These are phyloP conservation scores for Sebastes umbrosus DNA, from an alignment of 2,797 vertebrate genomes.

Conservation along the genomic window DNA sequence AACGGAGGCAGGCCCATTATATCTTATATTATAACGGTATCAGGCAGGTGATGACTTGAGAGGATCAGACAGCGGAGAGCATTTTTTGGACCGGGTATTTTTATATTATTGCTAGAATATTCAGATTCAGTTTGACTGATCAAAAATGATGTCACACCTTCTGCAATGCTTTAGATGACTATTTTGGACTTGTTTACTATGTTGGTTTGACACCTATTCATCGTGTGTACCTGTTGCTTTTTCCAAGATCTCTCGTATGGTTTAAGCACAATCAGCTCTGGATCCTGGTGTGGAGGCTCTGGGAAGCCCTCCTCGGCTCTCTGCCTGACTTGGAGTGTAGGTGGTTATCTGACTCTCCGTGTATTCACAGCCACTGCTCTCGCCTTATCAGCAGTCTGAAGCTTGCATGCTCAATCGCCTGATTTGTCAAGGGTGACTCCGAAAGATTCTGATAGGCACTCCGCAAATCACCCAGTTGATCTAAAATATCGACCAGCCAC, in stretches of 20 bases:
- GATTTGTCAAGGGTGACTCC: constrained; percentile 86
- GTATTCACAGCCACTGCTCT: constrained; percentile 72
- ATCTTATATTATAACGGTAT: constrained; percentile 5
- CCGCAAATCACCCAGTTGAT: constrained; percentile 86
- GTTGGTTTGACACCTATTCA: constrained; percentile 22
- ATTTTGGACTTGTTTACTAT: neutral
- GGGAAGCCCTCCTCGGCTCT: constrained; percentile 41
- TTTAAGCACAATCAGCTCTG: constrained; percentile 35
- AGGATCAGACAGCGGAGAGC: constrained; percentile 1
- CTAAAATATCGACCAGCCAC: constrained; percentile 86
- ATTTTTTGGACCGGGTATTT: neutral
- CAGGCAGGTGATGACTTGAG: constrained; percentile 23
- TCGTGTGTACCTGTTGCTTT: neutral
- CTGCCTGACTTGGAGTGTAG: constrained; percentile 40
- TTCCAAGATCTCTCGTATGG: constrained; percentile 1
- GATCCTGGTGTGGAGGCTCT: constrained; percentile 18
- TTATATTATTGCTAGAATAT: neutral
- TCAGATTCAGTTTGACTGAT: neutral
- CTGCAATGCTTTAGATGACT: neutral
- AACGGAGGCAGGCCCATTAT: neutral
- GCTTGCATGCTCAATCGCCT: constrained; percentile 82
- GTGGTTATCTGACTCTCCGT: constrained; percentile 64
- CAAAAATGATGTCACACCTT: constrained; percentile 4
- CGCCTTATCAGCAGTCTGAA: constrained; percentile 83
- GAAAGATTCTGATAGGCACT: constrained; percentile 86